Evolutionary conservation across 2,888 invertebrate genomes (phyloP), one percentile per base, ranked within the genome.

Genomic region (Endotricha flammealis): DNA sequence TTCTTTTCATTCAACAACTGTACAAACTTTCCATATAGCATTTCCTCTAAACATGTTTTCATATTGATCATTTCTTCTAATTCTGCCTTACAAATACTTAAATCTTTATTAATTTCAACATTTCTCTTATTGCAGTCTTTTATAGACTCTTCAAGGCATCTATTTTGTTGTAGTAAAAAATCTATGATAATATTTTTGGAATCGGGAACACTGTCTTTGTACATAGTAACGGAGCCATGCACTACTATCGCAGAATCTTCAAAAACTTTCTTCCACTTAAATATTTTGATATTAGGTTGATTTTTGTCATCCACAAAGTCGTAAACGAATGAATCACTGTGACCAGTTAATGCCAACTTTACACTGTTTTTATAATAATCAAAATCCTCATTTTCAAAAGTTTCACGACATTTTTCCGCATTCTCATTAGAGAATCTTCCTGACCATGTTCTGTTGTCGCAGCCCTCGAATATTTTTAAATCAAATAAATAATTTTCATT

Each of bases 1-100:
- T 85, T 85, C 42, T 85, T 85, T 7, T 65, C 49, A 53, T 83
- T 83, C 12, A 85, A 49, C 17, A 85, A 39, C 31, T 72, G 62
- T 0, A 72, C 48, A 70, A 85, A 83, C 39, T 75, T 78, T 6
- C 70, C 70, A 64, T 80, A 83, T 1, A 83, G 51, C 6, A 46
- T 58, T 1, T 53, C 44, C 46, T 83, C 83, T 32, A 75, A 39
- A 4, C 59, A 39, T 4, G 46, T 56, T 48, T 80, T 81, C 4
- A 57, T 54, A 37, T 64, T 51, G 0, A 67, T 50, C 46, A 69
- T 64, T n/a, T 67, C 60, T 38, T 68, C 58, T 20, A 83, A 48
- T 42, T 77, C 71, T 2, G 30, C 42, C 50, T 63, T 69, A 44
- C 57, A 71, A 41, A 53, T 55, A 1, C 61, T 48, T 17, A 82